These are phyloP conservation scores for Tretioscincus oriximinensis DNA, from an alignment of 2,113 vertebrate genomes.

Conservation along the genomic window DNA sequence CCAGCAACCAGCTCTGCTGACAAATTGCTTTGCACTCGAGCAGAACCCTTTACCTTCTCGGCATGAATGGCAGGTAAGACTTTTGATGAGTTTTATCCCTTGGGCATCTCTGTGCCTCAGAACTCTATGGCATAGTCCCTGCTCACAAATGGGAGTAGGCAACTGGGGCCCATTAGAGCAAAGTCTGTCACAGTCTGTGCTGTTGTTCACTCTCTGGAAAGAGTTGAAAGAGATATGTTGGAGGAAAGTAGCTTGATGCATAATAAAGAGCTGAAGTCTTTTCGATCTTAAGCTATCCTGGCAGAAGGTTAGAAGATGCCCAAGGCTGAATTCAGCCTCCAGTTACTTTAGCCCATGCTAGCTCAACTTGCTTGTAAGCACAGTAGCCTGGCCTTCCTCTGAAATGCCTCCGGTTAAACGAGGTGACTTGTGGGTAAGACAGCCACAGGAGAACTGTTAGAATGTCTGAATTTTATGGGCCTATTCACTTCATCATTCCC, in stretches of 20 bases:
- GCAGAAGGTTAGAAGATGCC: not conserved
- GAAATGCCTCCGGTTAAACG: not conserved
- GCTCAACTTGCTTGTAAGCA: not conserved
- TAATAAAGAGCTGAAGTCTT: not conserved
- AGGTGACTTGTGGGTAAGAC: not conserved
- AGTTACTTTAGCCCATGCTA: not conserved
- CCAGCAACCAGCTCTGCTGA: not conserved
- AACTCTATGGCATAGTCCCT: not conserved
- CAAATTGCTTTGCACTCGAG: not conserved
- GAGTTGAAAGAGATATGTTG: not conserved
- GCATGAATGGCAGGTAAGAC: not conserved
- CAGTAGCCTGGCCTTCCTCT: not conserved
- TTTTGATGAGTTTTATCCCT: not conserved
- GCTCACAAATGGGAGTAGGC: not conserved
- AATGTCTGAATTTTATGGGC: slow-evolving; percentile 26
- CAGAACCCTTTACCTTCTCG: not conserved
- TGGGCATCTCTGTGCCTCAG: not conserved
- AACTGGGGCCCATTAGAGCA: not conserved
- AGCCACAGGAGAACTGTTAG: not conserved
- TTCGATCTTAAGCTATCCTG: not conserved
- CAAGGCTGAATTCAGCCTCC: not conserved
- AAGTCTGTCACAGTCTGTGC: not conserved
- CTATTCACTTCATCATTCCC: not conserved
- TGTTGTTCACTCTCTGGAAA: not conserved
- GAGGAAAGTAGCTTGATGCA: not conserved